Base-by-base conservation (phyloP, 2,888 invertebrate genomes). In the Dasypolia templi region DNA sequence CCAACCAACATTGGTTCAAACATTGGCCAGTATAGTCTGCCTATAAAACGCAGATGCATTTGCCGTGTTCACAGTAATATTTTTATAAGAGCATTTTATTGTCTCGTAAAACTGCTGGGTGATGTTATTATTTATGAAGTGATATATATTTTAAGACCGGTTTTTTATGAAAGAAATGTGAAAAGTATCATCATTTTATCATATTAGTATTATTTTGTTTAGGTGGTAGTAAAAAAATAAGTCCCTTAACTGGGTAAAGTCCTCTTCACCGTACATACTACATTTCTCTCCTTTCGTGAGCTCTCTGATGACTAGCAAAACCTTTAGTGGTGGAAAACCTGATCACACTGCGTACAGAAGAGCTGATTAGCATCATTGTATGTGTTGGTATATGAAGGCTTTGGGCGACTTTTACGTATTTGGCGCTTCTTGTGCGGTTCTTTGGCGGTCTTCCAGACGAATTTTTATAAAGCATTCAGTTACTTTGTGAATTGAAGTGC, bases 1-100 rank as follows among this genome's bases (percentile, higher is more conserved):
- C 29, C 22, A 42, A 46, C 83, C 65, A 79, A 75, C 46, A 61
- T 75, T 74, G 68, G 61, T 22, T 53, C 66, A 46, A 66, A 84
- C 49, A 63, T 63, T 70, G 35, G 55, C 53, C 26, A 56, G 11
- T 7, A 14, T 11, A 29, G 61, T 35, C 53, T 42, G 32, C 61
- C 73, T 70, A 78, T 79, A 78, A 81, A 87, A 78, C 66, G 62
- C 76, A 77, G 72, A 83, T 82, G 77, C 80, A 87, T 84, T 86
- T 78, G 39, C 67, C 65, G 68, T 79, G 84, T 77, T 64, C 64
- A 69, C 44, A 69, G 55, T 72, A 58, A 77, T 70, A 72, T 66
- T 67, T 73, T 61, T 69, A 75, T 71, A 75, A 81, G 71, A 74
- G 59, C 69, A 56, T 76, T 79, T 86, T 82, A 86, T 73, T 84